Conservation (phyloP, 2,113 vertebrate species). For the Dinomys branickii region DNA sequence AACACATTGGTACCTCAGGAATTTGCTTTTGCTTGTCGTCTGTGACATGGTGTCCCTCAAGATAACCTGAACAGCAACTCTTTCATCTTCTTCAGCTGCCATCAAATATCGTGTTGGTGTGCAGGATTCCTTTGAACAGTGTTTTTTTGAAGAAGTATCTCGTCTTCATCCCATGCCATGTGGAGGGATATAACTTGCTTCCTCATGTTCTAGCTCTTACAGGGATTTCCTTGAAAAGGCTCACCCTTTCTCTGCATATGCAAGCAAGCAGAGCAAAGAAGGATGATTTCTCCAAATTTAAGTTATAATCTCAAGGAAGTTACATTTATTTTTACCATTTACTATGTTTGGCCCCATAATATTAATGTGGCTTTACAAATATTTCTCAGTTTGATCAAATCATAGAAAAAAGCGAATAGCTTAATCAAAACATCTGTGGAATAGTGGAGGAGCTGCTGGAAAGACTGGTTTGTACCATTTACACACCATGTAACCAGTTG, state of each 20-base stretch:
- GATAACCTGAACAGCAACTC: not conserved
- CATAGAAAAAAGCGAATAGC: not conserved
- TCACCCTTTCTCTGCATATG: not conserved
- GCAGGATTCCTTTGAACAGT: not conserved
- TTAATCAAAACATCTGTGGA: conserved; percentile 13
- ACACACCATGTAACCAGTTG: not conserved
- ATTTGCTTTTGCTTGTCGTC: not conserved
- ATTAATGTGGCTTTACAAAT: not conserved
- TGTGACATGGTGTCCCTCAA: not conserved
- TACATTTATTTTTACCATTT: not conserved
- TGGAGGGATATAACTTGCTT: not conserved
- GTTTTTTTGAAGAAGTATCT: not conserved
- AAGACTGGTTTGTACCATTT: not conserved
- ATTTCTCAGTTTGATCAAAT: not conserved
- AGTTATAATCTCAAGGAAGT: conserved; percentile 1
- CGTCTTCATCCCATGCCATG: not conserved
- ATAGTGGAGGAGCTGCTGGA: not conserved
- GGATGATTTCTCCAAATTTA: not conserved
- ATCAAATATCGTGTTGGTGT: not conserved
- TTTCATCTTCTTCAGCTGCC: not conserved
- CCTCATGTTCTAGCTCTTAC: not conserved
- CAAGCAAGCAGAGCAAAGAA: conserved; percentile 11
- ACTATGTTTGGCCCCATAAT: not conserved
- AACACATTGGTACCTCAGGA: not conserved
- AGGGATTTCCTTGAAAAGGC: not conserved